phyloP scores from a whole-genome alignment of 2,113 vertebrate genomes.

The Dicrurus megarhynchus region DNA sequence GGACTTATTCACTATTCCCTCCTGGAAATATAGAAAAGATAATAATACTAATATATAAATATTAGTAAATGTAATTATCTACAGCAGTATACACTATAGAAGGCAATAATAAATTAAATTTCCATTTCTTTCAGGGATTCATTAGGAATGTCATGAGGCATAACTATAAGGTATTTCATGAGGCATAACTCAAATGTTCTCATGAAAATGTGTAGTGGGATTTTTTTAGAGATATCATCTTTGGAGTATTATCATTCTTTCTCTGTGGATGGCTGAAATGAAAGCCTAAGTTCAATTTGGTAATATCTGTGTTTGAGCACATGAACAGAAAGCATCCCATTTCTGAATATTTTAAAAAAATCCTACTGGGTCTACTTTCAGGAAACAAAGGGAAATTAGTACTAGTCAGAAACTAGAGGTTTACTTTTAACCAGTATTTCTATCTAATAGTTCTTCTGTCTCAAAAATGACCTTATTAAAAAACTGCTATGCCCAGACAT shows the following conservation, averaged over 20 bases:
- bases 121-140: background rate
- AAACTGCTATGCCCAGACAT: background rate
- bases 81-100: background rate
- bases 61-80: background rate
- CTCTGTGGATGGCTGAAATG: background rate
- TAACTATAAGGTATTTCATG: background rate
- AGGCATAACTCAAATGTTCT: background rate
- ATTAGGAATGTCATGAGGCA: background rate
- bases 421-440: background rate
- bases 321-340: background rate
- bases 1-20: background rate
- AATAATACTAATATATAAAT: background rate
- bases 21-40: background rate
- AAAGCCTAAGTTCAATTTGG: background rate
- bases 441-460: background rate
- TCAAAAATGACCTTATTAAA: background rate
- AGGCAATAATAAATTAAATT: background rate
- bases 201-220: background rate
- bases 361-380: background rate
- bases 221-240: background rate
- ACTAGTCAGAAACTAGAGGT: background rate
- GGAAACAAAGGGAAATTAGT: background rate
- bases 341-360: background rate
- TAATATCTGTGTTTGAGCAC: background rate
- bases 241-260: background rate